Evolutionary conservation across 2,113 vertebrate genomes (phyloP), one percentile per base, ranked within the genome.

Genomic region (Loxodonta africana): DNA sequence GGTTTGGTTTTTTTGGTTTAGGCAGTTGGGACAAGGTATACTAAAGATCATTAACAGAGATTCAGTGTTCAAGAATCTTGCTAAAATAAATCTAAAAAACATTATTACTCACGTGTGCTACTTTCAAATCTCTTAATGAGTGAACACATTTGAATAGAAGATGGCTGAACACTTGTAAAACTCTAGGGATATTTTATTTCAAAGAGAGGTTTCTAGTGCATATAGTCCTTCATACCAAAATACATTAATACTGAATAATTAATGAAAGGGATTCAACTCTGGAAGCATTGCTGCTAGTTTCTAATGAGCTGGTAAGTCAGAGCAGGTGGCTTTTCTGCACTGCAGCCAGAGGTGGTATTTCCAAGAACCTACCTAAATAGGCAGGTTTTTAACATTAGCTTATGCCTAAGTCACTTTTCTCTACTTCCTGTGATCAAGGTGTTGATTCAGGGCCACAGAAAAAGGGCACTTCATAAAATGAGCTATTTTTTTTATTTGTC

Each of bases 141-240:
- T 17, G 6, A 12, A 93, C 18, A 91, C 17, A 82, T 76, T 83
- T 97, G 73, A 96, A 2, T 0, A 95, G 53, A 93, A 46, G 30
- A 88, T 91, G 83, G 12, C 4, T 94, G 48, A 95, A 78, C 76
- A n/a, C 82, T 80, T 82, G 23, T 41, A 91, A 95, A 96, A 88
- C 6, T 81, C 11, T 76, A 30, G 37, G 8, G 28, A 4, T 89
- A 96, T 97, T 91, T 95, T 92, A 98, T 92, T 97, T 91, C 86
- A 97, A 97, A 98, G 48, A 41, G 53, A 91, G 21, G 28, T 97
- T 97, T 95, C 88, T 28, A 95, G 83, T 93, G 92, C 46, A 93
- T 48, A 51, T 26, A 17, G 67, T 94, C 33, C 18, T 96, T 67
- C 88, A 93, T 90, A 95, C 51, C 71, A 84, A 91, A 98, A 94